phyloP scores from a whole-genome alignment of 2,888 invertebrate genomes.

The Nomada flava region DNA sequence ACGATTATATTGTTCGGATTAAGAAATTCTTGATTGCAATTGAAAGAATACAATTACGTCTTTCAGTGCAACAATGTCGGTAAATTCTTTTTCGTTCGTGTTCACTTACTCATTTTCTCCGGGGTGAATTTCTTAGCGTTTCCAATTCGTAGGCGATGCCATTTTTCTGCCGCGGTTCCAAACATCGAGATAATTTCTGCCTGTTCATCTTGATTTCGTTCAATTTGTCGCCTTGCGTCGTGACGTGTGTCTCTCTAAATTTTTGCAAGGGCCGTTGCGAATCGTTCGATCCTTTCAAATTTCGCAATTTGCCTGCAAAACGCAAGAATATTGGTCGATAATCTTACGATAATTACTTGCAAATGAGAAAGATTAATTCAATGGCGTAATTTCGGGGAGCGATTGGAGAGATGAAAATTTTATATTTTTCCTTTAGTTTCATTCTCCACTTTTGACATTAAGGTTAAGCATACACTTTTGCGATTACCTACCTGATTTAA shows the following conservation, averaged over 20 bases:
- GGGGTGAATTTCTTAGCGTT: constrained; percentile 9
- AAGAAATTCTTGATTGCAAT: neutral
- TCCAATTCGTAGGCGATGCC: constrained; percentile 4
- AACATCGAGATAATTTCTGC: constrained; percentile 19
- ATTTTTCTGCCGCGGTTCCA: constrained; percentile 14
- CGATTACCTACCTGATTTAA: neutral
- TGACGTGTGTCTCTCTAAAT: constrained; percentile 2
- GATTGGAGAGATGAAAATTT: neutral
- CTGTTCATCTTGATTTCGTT: constrained; percentile 70
- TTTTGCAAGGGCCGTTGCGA: constrained; percentile 8
- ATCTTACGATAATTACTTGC: neutral
- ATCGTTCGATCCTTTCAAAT: constrained; percentile 15
- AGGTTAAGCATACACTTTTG: neutral
- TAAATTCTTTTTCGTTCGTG: constrained; percentile 11
- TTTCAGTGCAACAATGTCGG: constrained; percentile 21
- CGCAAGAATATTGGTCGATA: neutral
- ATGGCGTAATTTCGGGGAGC: neutral
- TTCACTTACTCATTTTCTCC: constrained; percentile 34
- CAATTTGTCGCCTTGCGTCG: constrained; percentile 70
- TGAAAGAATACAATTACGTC: neutral
- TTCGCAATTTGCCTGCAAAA: constrained; percentile 38
- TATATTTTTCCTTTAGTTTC: neutral
- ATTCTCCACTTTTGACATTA: neutral
- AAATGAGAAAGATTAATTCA: neutral
- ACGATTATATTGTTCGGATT: neutral